Evolutionary conservation across 1,140 invertebrate genomes (phyloP).

Genomic region (Zophobas morio): DNA sequence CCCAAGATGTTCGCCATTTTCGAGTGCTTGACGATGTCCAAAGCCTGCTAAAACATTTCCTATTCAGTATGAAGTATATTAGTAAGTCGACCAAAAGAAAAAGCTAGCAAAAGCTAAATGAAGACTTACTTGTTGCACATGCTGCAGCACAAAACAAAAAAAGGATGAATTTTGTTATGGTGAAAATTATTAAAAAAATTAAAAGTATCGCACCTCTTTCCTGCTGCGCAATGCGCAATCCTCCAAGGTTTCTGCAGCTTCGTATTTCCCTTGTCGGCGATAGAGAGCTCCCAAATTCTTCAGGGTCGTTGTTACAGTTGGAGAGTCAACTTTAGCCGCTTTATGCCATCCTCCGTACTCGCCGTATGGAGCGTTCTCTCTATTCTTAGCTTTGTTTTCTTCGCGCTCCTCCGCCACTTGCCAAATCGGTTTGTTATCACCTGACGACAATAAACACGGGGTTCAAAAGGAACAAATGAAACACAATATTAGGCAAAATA

Average conservation of each 20-base stretch:
- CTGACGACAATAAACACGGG: constrained; percentile 67
- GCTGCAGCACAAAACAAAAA: constrained; percentile 70
- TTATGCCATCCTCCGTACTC: constrained; percentile 99
- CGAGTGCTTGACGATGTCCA: constrained; percentile 92
- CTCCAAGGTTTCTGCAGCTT: constrained; percentile 98
- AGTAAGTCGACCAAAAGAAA: not conserved
- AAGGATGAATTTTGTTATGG: not conserved
- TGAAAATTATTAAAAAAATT: constrained; percentile 24
- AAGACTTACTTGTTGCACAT: constrained; percentile 74
- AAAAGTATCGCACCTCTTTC: constrained; percentile 81
- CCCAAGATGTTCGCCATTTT: constrained; percentile 83
- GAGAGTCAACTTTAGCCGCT: constrained; percentile 98
- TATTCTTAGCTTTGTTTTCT: constrained; percentile 93
- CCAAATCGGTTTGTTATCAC: constrained; percentile 99
- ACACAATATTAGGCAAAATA: constrained; percentile 44
- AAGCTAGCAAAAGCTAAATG: constrained; percentile 24
- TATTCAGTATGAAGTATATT: not conserved
- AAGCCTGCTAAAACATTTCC: constrained; percentile 73
- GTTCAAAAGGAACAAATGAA: constrained; percentile 23
- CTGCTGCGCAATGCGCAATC: constrained; percentile 95
- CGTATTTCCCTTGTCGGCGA: constrained; percentile 97
- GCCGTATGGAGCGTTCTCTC: constrained; percentile 91
- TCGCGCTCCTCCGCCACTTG: constrained; percentile 99
- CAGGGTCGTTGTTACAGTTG: constrained; percentile 96
- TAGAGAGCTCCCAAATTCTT: constrained; percentile 98